Percentiles rank a stretch among this genome's conserved stretches.
phyloP scores from a whole-genome alignment of 2,797 vertebrate species.

The Thamnophis elegans region DNA sequence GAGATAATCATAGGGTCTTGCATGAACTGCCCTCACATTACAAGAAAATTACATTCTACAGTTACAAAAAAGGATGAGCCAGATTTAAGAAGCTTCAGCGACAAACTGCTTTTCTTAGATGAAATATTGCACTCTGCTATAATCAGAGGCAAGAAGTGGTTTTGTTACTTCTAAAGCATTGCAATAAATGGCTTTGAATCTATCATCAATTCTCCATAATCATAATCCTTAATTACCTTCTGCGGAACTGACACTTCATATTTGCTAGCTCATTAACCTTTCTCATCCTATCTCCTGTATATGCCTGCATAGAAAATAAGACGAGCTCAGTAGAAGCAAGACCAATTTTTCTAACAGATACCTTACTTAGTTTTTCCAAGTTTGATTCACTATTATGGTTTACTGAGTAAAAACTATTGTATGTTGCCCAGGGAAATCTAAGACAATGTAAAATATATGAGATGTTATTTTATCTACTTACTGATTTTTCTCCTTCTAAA shows the following conservation, averaged over 20 bases:
- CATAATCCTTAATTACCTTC: neutral
- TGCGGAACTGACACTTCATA: neutral
- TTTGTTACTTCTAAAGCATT: neutral
- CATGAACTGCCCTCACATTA: neutral
- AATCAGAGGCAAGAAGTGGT: neutral
- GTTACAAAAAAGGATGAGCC: neutral
- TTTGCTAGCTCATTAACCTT: neutral
- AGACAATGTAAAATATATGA: neutral
- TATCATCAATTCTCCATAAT: neutral
- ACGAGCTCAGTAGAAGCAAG: neutral
- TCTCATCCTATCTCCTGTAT: neutral
- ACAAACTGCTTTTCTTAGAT: neutral
- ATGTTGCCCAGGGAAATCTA: neutral
- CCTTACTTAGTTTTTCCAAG: neutral
- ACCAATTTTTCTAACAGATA: neutral
- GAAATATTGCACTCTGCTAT: neutral
- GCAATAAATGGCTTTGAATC: neutral
- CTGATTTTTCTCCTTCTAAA: neutral
- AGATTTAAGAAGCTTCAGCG: neutral
- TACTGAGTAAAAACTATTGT: neutral
- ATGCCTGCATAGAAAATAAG: neutral
- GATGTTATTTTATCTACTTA: neutral
- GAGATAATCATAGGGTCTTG: neutral
- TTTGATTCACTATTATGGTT: neutral
- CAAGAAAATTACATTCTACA: constrained; percentile 26